Base-by-base conservation (phyloP, 2,797 vertebrate genomes). In the Notolabrus celidotus region DNA sequence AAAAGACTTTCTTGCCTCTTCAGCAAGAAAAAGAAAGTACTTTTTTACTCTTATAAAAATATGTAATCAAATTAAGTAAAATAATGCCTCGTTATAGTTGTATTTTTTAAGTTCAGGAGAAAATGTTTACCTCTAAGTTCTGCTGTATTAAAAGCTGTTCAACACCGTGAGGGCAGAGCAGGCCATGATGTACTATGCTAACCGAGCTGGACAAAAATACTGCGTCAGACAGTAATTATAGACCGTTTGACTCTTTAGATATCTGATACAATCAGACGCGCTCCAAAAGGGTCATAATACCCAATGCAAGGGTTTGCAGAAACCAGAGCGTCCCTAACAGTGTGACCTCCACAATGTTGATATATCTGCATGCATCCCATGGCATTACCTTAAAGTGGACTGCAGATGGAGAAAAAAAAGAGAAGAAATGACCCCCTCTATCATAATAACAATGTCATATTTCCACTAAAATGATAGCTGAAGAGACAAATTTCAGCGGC, bases 241-340 rank as follows among this genome's bases (percentile, higher is more conserved):
- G 68, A 83, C 58, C 1, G 54, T 74, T 63, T 64, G 80, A 84
- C 75, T 77, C 50, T 65, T 71, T 84, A 53, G 82, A 86, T 83
- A 90, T 77, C 55, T 82, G 74, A 89, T 88, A 78, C 74, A 51
- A 87, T 83, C 79, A 69, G 65, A 72, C 33, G 16, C 41, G 16
- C 58, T 67, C 38, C 69, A 61, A 72, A 72, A 78, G 45, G 52
- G 49, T 63, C 66, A 79, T 66, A 82, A 77, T 79, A 72, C 68
- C 60, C 46, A 59, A 71, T 12, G 65, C 63, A 41, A 64, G 15
- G 15, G 62, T 33, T 67, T 55, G 66, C 49, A 71, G 65, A 79
- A 79, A 79, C 58, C 77, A 87, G 70, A 61, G 72, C 66, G 69
- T 77, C 76, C n/a, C 42, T 16, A 53, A 64, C 67, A 59, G 51